phyloP scores from a whole-genome alignment of 1,140 invertebrate genomes.

The Leptestheria dahalacensis region DNA sequence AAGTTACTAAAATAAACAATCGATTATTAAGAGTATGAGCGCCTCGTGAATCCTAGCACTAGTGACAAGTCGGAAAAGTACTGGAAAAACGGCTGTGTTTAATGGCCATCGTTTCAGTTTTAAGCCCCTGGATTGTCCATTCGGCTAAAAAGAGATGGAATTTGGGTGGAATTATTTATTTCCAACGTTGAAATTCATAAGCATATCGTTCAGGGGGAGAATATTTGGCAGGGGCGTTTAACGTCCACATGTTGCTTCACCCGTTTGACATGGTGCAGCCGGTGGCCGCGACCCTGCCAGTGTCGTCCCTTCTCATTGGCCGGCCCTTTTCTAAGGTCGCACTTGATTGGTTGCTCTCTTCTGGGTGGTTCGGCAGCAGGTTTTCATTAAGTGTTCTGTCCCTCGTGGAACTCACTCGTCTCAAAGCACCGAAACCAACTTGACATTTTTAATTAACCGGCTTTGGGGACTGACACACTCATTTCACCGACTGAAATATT shows the following conservation, averaged over 20 bases:
- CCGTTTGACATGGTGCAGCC: background rate
- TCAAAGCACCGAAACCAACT: background rate
- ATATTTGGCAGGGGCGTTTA: background rate
- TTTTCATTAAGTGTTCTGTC: background rate
- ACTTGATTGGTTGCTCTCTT: background rate
- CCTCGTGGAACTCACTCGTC: background rate
- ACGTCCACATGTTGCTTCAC: background rate
- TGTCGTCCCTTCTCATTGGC: background rate
- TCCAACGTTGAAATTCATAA: too few species aligned
- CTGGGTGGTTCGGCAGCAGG: background rate
- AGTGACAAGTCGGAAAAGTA: too few species aligned
- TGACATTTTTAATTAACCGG: background rate
- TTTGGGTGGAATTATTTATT: too few species aligned
- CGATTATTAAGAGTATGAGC: too few species aligned
- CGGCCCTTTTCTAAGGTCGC: background rate
- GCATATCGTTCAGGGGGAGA: background rate
- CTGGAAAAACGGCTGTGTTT: too few species aligned
- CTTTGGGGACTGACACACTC: background rate
- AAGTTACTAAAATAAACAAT: too few species aligned
- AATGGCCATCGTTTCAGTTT: too few species aligned
- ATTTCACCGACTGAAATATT: background rate
- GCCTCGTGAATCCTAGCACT: too few species aligned
- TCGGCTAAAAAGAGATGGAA: too few species aligned
- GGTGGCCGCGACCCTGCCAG: background rate
- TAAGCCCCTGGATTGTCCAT: too few species aligned